Percentiles rank a stretch among this genome's conserved stretches.
These are phyloP conservation scores for Oncorhynchus keta DNA, from an alignment of 2,113 vertebrate species.

Conservation along the genomic window DNA sequence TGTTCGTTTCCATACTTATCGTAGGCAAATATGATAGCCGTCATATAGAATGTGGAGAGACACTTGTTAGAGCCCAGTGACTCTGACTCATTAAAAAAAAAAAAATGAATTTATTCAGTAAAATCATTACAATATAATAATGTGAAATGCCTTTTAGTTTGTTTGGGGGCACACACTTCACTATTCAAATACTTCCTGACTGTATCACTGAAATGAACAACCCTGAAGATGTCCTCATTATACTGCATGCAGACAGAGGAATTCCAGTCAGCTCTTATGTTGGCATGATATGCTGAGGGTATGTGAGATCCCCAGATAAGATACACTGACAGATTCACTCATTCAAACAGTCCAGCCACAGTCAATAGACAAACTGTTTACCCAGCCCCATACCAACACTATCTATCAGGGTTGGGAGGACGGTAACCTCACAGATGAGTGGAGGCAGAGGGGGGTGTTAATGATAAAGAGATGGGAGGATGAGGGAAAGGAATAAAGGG, in stretches of 20 bases:
- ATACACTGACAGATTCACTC: slow-evolving; percentile 9
- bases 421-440: too few relatives aligned
- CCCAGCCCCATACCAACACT: slow-evolving; percentile 2
- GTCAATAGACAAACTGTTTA: slow-evolving; percentile 4
- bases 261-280: not conserved
- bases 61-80: not conserved
- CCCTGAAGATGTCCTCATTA: not conserved
- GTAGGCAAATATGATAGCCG: not conserved
- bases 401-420: slow-evolving; percentile 15
- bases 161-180: too few relatives aligned
- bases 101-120: not conserved
- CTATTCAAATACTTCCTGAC: too few relatives aligned
- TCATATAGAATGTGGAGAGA: not conserved
- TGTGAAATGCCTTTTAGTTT: too few relatives aligned
- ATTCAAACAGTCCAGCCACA: slow-evolving; percentile 31
- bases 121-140: too few relatives aligned
- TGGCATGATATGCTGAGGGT: too few relatives aligned
- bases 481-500: not conserved
- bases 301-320: slow-evolving; percentile 24
- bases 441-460: not conserved
- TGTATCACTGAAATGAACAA: too few relatives aligned
- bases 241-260: not conserved
- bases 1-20: not conserved
- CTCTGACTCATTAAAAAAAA: not conserved
- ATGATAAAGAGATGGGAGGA: too few relatives aligned